These are phyloP conservation scores for Eriocheir sinensis DNA, from an alignment of 1,140 invertebrate species.

Conservation along the genomic window DNA sequence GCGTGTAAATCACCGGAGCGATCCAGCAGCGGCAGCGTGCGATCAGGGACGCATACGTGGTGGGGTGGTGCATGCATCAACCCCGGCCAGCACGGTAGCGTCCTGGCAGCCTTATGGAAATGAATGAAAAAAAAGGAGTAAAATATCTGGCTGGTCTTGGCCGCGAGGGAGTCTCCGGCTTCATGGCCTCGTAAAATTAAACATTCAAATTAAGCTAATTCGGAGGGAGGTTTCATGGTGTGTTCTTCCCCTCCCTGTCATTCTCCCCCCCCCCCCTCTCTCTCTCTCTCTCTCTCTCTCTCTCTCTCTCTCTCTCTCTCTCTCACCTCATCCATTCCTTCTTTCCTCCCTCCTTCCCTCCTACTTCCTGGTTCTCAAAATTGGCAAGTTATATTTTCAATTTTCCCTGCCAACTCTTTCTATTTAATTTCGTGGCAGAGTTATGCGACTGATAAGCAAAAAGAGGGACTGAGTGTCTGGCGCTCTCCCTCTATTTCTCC, in stretches of 20 bases:
- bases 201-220: conserved; percentile 14
- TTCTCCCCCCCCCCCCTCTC: too few relatives aligned
- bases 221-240: too few relatives aligned
- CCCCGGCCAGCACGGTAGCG: neutral
- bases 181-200: conserved; percentile 25
- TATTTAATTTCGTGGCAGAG: too few relatives aligned
- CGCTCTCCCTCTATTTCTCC: too few relatives aligned
- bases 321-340: neutral
- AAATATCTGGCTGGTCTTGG: neutral
- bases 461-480: too few relatives aligned
- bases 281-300: neutral
- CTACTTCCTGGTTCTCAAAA: neutral
- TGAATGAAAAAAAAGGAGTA: neutral
- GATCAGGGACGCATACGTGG: too few relatives aligned
- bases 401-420: neutral
- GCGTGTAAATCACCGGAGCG: neutral
- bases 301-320: neutral
- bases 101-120: neutral
- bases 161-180: neutral
- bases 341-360: too few relatives aligned
- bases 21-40: neutral
- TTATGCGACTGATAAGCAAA: too few relatives aligned
- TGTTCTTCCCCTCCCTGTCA: neutral
- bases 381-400: neutral
- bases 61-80: neutral